Percentiles rank a stretch among this genome's conserved stretches.
phyloP scores from a whole-genome alignment of 2,797 vertebrate species.

The Sebastes diaconus region DNA sequence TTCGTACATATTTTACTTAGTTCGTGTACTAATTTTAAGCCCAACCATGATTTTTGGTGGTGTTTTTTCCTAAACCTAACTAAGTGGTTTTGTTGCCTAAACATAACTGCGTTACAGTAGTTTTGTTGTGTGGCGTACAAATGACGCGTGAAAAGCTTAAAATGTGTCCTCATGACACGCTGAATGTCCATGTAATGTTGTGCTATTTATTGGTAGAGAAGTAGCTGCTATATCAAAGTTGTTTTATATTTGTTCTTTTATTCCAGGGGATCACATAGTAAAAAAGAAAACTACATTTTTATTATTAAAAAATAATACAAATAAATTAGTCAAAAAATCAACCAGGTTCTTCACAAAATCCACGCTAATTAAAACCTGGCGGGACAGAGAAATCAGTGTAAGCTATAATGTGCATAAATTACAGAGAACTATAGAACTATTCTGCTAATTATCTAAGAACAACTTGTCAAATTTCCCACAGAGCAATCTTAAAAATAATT shows the following conservation, averaged over 20 bases:
- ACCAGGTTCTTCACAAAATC: background rate
- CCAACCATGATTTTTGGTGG: no score
- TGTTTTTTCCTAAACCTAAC: no score
- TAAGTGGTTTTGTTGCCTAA: background rate
- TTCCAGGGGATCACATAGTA: background rate
- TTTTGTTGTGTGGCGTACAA: no score
- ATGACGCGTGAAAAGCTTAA: no score
- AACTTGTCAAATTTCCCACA: conserved; percentile 16
- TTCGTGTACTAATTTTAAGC: no score
- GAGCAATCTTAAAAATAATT: background rate
- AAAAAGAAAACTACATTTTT: background rate
- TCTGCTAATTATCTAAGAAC: conserved; percentile 36
- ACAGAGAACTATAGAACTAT: background rate
- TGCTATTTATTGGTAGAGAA: no score
- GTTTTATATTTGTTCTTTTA: background rate
- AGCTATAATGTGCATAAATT: conserved; percentile 6
- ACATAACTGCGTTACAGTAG: no score
- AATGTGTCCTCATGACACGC: no score
- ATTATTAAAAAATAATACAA: background rate
- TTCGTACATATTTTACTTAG: no score
- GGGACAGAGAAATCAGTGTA: background rate
- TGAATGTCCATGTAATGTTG: no score
- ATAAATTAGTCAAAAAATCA: background rate
- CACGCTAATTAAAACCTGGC: background rate
- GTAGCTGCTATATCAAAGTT: background rate